Conservation (phyloP, 2,888 invertebrate species). For the Archips crataeganus region DNA sequence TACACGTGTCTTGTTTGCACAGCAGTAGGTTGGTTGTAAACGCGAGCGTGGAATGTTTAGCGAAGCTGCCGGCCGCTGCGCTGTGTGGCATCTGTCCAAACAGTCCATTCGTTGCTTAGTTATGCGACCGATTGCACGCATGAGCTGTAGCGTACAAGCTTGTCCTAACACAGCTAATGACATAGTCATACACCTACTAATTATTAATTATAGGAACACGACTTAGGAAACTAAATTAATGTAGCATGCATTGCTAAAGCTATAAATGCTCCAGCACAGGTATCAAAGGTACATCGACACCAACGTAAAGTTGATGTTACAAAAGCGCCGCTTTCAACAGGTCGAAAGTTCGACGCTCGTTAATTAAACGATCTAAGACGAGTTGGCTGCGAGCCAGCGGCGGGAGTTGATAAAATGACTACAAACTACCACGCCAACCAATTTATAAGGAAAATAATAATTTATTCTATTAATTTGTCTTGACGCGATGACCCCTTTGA, state of each 20-base stretch:
- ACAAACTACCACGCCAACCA: conserved; percentile 62
- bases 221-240: conserved; percentile 1
- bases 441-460: conserved; percentile 61
- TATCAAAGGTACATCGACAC: conserved; percentile 47
- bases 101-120: conserved; percentile 59
- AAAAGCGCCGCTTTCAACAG: conserved; percentile 82
- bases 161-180: conserved; percentile 10
- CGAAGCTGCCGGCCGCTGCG: conserved; percentile 42
- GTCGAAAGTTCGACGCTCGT: conserved; percentile 83
- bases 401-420: conserved; percentile 78
- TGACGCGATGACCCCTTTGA: conserved; percentile 55
- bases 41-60: conserved; percentile 57
- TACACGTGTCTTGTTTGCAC: conserved; percentile 73
- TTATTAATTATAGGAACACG: conserved; percentile 15
- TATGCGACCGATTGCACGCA: conserved; percentile 59
- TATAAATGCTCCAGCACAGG: conserved; percentile 63
- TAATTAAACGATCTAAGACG: conserved; percentile 82
- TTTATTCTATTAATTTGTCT: conserved; percentile 60
- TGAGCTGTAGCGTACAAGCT: conserved; percentile 14
- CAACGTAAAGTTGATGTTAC: conserved; percentile 70
- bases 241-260: conserved; percentile 54
- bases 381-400: conserved; percentile 74
- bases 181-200: conserved; percentile 7
- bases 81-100: conserved; percentile 61
- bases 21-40: conserved; percentile 62